Evolutionary conservation across 2,888 invertebrate genomes (phyloP), one percentile per base, ranked within the genome.

Genomic region (Xestobium rufovillosum): DNA sequence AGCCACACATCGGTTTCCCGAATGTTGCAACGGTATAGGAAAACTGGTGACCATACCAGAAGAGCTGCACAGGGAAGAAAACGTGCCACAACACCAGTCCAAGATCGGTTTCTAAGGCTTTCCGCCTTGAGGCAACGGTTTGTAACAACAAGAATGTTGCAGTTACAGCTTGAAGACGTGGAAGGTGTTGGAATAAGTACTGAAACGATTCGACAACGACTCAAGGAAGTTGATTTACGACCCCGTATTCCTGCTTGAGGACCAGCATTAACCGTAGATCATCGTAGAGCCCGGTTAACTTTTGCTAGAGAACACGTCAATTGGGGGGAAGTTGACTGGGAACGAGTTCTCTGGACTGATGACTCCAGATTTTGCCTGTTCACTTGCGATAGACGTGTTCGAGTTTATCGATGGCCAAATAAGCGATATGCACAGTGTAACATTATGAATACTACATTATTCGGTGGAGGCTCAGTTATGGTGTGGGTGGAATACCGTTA

Each of bases 301-400:
- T n/a, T n/a, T 32, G 36, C 32, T 26, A 27, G 33, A 15, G 34
- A 33, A 3, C 30, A 41, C 23, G 31, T 14, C n/a, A 31, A 36
- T 17, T 41, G 39, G 26, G 17, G 11, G 11, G 29, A 34, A 30
- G 39, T 12, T n/a, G n/a, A n/a, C n/a, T n/a, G n/a, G n/a, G n/a
- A n/a, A n/a, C n/a, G n/a, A n/a, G n/a, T n/a, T n/a, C 19, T 40
- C 9, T 42, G 29, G 23, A 32, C 42, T 9, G 42, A 42, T 40
- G 36, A 42, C 36, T 39, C 36, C 28, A 31, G 33, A 31, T 42
- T 35, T 31, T 37, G 34, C 15, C 38, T 43, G 31, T 31, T 27
- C 17, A 33, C 26, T 31, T 37, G 27, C 10, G 40, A 41, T 15
- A 36, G 34, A 23, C 36, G 33, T 31, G 16, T 36, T 19, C 33